A percentile compares a stretch with the other conserved stretches of the same genome.
Conservation (phyloP, 2,888 invertebrate species). For the Globia sparganii region DNA sequence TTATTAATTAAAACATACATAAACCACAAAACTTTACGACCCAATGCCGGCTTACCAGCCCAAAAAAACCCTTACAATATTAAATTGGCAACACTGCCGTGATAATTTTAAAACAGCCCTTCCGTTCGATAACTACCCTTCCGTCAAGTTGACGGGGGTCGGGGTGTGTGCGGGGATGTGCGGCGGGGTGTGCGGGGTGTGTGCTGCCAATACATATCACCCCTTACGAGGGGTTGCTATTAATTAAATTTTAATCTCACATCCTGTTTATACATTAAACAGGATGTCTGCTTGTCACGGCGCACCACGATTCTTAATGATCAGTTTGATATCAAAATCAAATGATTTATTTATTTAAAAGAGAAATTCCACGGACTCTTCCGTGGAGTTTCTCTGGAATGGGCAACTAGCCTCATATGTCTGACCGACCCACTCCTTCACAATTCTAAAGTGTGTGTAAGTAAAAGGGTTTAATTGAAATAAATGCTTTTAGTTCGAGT, state of each 20-base stretch:
- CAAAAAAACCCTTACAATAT: constrained; percentile 26
- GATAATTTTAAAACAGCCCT: constrained; percentile 47
- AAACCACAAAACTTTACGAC: not conserved
- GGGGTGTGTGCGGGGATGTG: not conserved
- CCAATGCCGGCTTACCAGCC: constrained; percentile 22
- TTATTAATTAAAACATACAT: constrained; percentile 4
- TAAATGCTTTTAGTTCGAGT: not conserved
- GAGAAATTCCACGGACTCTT: not conserved
- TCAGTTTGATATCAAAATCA: not conserved
- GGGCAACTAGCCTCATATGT: not conserved
- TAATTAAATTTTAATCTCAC: constrained; percentile 61
- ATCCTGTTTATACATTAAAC: constrained; percentile 31
- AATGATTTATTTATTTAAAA: not conserved
- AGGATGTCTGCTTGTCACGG: constrained; percentile 18
- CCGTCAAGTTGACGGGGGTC: constrained; percentile 44
- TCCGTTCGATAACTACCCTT: constrained; percentile 48
- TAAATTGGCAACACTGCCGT: constrained; percentile 40
- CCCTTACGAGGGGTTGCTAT: constrained; percentile 34
- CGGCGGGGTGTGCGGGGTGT: not conserved
- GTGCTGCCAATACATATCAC: constrained; percentile 51
- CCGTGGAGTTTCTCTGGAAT: not conserved
- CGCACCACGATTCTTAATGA: constrained; percentile 15
- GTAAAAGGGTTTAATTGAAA: not conserved
- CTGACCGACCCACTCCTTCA: not conserved
- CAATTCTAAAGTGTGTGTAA: not conserved